Evolutionary conservation across 1,140 invertebrate genomes (phyloP).

Genomic region (Lepidurus couesii): DNA sequence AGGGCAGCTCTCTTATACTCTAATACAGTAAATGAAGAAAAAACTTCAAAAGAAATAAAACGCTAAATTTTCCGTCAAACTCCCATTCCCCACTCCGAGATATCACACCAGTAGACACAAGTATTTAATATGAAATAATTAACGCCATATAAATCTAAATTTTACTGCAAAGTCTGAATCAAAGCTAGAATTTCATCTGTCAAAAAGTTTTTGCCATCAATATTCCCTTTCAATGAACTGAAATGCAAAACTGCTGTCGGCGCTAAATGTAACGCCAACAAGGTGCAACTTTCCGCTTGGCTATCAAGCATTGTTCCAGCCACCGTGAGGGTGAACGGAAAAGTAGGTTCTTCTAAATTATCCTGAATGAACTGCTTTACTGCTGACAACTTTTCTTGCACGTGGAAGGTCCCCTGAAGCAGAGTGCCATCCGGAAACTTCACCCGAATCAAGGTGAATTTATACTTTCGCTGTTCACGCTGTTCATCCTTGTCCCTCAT

Average conservation of each 20-base stretch:
- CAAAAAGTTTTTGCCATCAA: constrained; percentile 55
- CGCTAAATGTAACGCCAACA: constrained; percentile 64
- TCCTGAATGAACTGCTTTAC: constrained; percentile 67
- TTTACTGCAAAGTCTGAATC: constrained; percentile 47
- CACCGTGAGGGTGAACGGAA: constrained; percentile 56
- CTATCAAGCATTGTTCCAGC: constrained; percentile 54
- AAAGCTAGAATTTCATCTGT: constrained; percentile 68
- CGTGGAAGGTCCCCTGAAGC: constrained; percentile 75
- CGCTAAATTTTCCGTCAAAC: no score
- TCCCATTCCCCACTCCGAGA: no score
- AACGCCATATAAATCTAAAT: background rate
- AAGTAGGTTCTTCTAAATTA: constrained; percentile 57
- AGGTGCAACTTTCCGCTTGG: constrained; percentile 57
- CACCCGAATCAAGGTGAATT: constrained; percentile 74
- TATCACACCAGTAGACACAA: no score
- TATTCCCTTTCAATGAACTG: constrained; percentile 48
- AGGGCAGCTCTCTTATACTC: no score
- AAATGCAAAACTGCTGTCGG: constrained; percentile 69
- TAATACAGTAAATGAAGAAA: no score
- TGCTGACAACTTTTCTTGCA: constrained; percentile 64
- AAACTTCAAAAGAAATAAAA: no score
- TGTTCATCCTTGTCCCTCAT: constrained; percentile 84
- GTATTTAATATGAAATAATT: no score
- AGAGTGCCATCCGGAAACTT: constrained; percentile 80
- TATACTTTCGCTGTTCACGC: constrained; percentile 70